phyloP scores from a whole-genome alignment of 2,888 invertebrate species.

The Mesorhabditis belari region DNA sequence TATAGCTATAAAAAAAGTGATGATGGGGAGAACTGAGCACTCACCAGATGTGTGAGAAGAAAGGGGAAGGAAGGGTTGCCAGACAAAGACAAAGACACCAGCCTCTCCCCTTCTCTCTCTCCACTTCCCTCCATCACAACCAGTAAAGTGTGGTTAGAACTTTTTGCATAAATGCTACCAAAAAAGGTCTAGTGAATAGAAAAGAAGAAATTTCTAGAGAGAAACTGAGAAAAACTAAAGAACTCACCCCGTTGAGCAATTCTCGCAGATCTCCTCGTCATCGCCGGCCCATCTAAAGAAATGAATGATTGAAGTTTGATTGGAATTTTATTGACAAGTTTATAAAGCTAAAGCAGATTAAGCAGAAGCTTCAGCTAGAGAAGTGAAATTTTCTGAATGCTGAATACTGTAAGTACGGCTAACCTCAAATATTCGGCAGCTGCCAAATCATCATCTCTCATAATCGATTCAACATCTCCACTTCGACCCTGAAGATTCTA shows the following conservation, averaged over 20 bases:
- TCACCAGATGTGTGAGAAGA: background rate
- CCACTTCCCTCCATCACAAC: too few species aligned
- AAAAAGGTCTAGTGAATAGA: too few species aligned
- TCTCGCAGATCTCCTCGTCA: background rate
- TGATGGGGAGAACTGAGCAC: background rate
- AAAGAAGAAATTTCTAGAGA: too few species aligned
- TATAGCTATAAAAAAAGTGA: too few species aligned
- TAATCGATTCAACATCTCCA: background rate
- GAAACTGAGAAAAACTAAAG: background rate
- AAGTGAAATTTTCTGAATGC: too few species aligned
- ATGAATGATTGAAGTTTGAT: too few species aligned
- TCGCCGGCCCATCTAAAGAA: background rate
- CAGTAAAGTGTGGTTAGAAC: too few species aligned
- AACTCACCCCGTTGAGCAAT: background rate
- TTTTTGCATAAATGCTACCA: too few species aligned
- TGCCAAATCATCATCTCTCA: background rate
- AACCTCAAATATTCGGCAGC: background rate
- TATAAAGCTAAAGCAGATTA: too few species aligned
- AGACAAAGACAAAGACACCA: background rate
- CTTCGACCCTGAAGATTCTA: background rate
- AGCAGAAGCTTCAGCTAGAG: too few species aligned
- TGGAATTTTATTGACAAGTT: background rate
- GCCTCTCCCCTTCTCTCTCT: background rate
- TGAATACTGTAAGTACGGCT: too few species aligned
- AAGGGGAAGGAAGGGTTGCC: background rate